Percentiles rank a stretch among this genome's conserved stretches.
Evolutionary conservation across 2,113 vertebrate species (phyloP).

Genomic region (Limnothrissa miodon): DNA sequence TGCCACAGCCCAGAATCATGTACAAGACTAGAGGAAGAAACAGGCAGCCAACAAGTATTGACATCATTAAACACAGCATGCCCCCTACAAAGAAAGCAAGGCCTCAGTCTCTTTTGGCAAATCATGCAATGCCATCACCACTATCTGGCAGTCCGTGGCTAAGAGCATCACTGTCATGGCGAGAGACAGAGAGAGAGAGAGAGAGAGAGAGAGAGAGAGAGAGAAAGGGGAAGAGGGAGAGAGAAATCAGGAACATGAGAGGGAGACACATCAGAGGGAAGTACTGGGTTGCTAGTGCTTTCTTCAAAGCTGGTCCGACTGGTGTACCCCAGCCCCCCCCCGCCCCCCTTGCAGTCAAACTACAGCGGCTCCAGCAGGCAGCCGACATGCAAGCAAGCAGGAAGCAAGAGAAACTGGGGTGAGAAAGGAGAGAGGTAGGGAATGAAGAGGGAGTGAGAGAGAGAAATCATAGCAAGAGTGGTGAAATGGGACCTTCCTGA

Average conservation of each 20-base stretch:
- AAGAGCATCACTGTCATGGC: constrained; percentile 45
- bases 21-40: constrained; percentile 40
- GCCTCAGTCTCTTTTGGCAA: constrained; percentile 55
- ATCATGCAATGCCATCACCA: constrained; percentile 68
- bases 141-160: constrained; percentile 57
- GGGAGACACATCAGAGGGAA: constrained; percentile 21
- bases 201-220: constrained; percentile 45
- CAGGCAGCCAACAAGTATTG: constrained; percentile 63
- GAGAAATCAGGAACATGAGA: constrained; percentile 45
- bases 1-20: constrained; percentile 4
- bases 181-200: constrained; percentile 47
- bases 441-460: constrained; percentile 19
- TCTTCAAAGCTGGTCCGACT: constrained; percentile 23
- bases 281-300: constrained; percentile 3
- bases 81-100: constrained; percentile 60
- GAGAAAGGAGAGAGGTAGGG: constrained; percentile 1
- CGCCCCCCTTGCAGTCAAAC: constrained; percentile 56
- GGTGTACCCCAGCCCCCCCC: constrained; percentile 55
- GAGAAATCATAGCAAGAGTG: background rate
- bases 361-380: constrained; percentile 47
- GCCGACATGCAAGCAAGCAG: constrained; percentile 97
- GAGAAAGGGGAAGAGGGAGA: too few species aligned
- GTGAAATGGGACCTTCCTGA: constrained; percentile 17
- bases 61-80: constrained; percentile 66
- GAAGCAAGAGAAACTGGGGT: constrained; percentile 67